phyloP scores from a whole-genome alignment of 2,888 invertebrate genomes.

The Lucinisca nassula region DNA sequence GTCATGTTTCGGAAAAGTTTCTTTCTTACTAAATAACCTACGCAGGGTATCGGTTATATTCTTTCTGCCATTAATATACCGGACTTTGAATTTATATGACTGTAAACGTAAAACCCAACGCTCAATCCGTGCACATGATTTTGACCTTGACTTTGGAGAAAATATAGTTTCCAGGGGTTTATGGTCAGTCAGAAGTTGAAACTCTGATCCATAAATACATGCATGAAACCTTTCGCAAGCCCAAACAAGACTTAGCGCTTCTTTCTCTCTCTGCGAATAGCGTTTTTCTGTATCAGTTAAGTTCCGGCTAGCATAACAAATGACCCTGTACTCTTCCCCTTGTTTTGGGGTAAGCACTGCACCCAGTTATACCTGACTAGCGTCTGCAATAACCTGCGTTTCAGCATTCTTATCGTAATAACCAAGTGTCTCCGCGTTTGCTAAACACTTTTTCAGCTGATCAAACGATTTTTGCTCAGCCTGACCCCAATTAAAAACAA shows the following conservation, averaged over 20 bases:
- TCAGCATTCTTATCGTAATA: constrained; percentile 47
- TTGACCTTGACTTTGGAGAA: no score
- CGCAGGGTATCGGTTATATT: no score
- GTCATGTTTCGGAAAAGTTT: no score
- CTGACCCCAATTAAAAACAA: no score
- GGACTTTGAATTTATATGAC: no score
- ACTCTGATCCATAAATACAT: constrained; percentile 71
- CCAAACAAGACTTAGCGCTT: constrained; percentile 70
- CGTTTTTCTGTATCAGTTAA: constrained; percentile 54
- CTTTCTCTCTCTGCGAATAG: constrained; percentile 62
- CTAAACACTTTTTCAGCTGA: constrained; percentile 46
- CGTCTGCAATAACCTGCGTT: constrained; percentile 62
- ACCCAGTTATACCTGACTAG: constrained; percentile 53
- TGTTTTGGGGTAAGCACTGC: constrained; percentile 57
- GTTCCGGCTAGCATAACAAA: constrained; percentile 62
- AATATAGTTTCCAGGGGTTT: no score
- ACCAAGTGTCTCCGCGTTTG: constrained; percentile 28
- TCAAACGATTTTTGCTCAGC: no score
- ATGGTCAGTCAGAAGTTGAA: no score
- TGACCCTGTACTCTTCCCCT: constrained; percentile 24
- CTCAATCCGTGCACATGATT: no score
- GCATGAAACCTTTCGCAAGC: constrained; percentile 70
- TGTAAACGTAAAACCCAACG: no score
- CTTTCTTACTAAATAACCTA: no score
- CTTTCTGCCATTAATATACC: no score